Percentiles rank a stretch among this genome's conserved stretches.
phyloP scores from a whole-genome alignment of 2,113 vertebrate genomes.

The Sander lucioperca region DNA sequence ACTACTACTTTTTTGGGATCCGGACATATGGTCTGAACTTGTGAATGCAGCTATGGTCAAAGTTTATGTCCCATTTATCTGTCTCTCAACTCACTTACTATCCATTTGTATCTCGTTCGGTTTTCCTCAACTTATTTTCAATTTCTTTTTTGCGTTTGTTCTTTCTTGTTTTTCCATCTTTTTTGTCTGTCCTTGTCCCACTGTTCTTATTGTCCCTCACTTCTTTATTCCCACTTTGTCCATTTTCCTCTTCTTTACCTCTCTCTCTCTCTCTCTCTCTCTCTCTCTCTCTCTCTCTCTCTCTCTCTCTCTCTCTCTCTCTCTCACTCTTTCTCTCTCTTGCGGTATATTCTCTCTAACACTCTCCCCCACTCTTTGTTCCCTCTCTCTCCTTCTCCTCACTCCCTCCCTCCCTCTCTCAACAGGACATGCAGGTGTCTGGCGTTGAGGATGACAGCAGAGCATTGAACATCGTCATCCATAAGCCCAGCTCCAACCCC shows the following conservation, averaged over 20 bases:
- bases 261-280: not conserved
- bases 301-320: not conserved
- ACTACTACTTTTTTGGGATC: not conserved
- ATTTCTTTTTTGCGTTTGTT: not conserved
- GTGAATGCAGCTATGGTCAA: not conserved
- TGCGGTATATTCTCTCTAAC: no score
- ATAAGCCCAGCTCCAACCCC: slow-evolving; percentile 96
- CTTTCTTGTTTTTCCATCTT: not conserved
- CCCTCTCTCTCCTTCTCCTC: not conserved
- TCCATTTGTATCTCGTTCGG: not conserved
- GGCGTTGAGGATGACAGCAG: slow-evolving; percentile 98
- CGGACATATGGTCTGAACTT: not conserved
- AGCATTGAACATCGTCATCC: slow-evolving; percentile 95
- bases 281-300: no score
- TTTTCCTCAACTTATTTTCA: accelerated
- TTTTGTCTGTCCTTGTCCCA: not conserved
- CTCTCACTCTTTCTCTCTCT: no score
- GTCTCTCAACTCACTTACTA: not conserved
- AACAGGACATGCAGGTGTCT: slow-evolving; percentile 98
- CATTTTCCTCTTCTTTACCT: not conserved
- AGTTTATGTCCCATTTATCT: no score
- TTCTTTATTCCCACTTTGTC: not conserved
- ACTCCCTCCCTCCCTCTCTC: not conserved
- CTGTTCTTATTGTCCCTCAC: not conserved
- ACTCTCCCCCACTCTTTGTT: not conserved